Evolutionary conservation across 2,797 vertebrate genomes (phyloP), one percentile per base, ranked within the genome.

Genomic region (Tiaroga cobitis): DNA sequence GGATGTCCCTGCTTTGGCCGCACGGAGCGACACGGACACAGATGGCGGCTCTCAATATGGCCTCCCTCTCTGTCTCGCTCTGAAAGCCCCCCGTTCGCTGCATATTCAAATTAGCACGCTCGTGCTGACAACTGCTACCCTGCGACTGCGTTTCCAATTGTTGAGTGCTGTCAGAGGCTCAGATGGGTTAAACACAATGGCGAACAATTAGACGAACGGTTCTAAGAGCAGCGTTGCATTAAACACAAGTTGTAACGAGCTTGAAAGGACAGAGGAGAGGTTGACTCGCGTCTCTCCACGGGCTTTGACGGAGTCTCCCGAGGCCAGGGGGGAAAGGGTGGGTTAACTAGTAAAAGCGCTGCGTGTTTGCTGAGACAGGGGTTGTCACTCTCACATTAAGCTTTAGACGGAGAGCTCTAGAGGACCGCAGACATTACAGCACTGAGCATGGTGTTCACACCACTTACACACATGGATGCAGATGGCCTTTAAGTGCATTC

Each of bases 171-270:
- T 91, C 86, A 85, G 18, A 84, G 89, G 84, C 92, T 91, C 92
- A 92, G 92, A 93, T 90, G 91, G 85, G 86, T 87, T 84, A 90
- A 92, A 90, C 92, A 91, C 91, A 92, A 92, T 84, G 65, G 88
- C 79, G 56, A 90, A 92, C 91, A 91, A 92, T 92, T 90, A 93
- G 90, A 90, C 85, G 91, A 88, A 56, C 70, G 8, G 59, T 49
- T 82, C 80, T n/a, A 21, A 81, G 87, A 80, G 32, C 26, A 90
- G 82, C 41, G 87, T 82, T 83, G 90, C 84, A 89, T 93, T 92
- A 91, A 92, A 87, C 88, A 82, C 88, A 89, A 80, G 85, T 82
- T 87, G 87, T 88, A 81, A 77, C 80, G 82, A 89, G 85, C 34
- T 81, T 63, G 72, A 84, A 72, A 85, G 79, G 63, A 51, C 65